Conservation (phyloP, 1,140 invertebrate genomes). For the Cyclargus thomasi region DNA sequence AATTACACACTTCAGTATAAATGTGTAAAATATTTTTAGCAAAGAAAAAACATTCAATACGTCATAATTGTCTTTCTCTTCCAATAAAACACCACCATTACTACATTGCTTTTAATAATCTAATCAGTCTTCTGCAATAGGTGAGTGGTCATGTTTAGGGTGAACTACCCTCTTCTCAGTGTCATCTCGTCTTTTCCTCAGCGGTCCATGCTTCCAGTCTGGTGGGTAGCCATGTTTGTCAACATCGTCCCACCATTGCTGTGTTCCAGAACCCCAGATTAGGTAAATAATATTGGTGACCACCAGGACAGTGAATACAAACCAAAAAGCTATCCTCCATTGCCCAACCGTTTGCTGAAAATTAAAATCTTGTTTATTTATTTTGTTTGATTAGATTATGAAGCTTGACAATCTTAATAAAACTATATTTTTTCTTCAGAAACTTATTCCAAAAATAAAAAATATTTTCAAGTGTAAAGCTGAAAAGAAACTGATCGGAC, state of each 20-base stretch:
- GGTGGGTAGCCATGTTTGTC: constrained; percentile 60
- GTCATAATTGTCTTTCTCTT: background rate
- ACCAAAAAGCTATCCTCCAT: constrained; percentile 79
- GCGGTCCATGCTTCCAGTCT: constrained; percentile 57
- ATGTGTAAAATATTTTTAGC: no score
- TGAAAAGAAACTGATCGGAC: no score
- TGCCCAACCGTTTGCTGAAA: constrained; percentile 81
- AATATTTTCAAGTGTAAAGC: background rate
- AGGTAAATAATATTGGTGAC: constrained; percentile 83
- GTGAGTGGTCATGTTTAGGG: constrained; percentile 62
- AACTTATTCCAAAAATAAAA: background rate
- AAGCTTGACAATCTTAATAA: background rate
- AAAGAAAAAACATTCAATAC: no score
- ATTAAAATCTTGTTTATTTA: no score
- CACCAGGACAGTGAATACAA: constrained; percentile 75
- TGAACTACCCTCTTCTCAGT: constrained; percentile 56
- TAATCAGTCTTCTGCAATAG: constrained; percentile 38
- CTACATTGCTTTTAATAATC: background rate
- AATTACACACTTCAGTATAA: no score
- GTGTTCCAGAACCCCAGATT: constrained; percentile 81
- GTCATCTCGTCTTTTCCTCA: constrained; percentile 39
- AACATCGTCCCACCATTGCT: constrained; percentile 82
- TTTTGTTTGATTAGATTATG: background rate
- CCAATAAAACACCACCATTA: background rate
- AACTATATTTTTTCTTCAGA: background rate